These are phyloP conservation scores for Sebastes cheni DNA, from an alignment of 2,797 vertebrate species.

Conservation along the genomic window DNA sequence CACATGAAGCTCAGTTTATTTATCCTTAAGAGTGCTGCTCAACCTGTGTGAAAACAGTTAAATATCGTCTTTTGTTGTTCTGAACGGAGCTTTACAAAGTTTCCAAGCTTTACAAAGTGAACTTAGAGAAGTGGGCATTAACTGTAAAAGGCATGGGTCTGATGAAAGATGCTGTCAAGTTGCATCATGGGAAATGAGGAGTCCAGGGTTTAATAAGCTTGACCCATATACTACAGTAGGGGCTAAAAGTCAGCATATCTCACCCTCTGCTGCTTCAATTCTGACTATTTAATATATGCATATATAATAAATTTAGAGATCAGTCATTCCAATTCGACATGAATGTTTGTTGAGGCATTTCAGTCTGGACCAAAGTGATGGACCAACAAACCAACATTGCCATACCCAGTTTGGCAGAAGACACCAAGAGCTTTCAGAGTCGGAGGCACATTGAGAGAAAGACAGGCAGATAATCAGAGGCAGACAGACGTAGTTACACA, in stretches of 20 bases:
- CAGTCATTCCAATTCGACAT: not conserved
- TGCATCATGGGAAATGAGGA: not conserved
- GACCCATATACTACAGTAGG: not conserved
- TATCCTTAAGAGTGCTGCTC: not conserved
- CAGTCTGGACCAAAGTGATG: not conserved
- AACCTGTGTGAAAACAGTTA: not conserved
- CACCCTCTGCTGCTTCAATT: not conserved
- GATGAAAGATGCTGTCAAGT: not conserved
- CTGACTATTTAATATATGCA: no score
- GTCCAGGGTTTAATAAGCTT: not conserved
- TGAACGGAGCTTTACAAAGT: not conserved
- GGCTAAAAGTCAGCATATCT: not conserved
- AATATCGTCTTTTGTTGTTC: not conserved
- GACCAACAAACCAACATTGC: not conserved
- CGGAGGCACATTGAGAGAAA: not conserved
- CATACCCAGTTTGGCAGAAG: not conserved
- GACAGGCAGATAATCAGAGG: constrained; percentile 13
- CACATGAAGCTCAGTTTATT: not conserved
- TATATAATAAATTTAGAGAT: not conserved
- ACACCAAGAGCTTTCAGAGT: not conserved
- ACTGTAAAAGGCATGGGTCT: not conserved
- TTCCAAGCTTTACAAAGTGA: not conserved
- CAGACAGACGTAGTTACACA: constrained; percentile 19
- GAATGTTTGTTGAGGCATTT: not conserved
- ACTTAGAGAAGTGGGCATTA: not conserved